Conservation (phyloP, 1,140 invertebrate species). For the Hypothenemus hampei region DNA sequence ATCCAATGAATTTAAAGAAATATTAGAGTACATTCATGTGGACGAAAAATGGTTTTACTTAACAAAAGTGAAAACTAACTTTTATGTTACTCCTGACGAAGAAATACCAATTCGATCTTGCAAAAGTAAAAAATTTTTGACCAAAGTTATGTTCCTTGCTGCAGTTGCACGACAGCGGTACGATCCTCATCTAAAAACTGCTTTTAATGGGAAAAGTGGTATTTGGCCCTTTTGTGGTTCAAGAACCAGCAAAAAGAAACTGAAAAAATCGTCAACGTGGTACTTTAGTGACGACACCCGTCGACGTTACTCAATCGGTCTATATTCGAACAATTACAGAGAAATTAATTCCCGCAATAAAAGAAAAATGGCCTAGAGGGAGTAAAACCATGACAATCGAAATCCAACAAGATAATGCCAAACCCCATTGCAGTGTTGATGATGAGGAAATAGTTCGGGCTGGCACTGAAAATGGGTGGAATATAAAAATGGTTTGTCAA, state of each 20-base stretch:
- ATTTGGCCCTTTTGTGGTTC: neutral
- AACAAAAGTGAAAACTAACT: no score
- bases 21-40: no score
- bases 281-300: neutral
- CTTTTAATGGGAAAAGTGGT: neutral
- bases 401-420: neutral
- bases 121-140: neutral
- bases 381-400: neutral
- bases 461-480: neutral
- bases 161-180: neutral
- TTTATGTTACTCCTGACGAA: neutral
- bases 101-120: neutral
- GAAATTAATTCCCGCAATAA: neutral
- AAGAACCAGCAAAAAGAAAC: neutral
- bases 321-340: neutral
- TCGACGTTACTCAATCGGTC: neutral
- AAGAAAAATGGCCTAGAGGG: neutral
- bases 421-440: neutral
- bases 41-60: neutral
- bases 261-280: neutral
- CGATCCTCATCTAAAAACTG: neutral
- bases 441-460: neutral
- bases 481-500: neutral
- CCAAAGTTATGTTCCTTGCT: neutral
- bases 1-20: no score